These are phyloP conservation scores for Tiaroga cobitis DNA, from an alignment of 2,797 vertebrate genomes.

Conservation along the genomic window DNA sequence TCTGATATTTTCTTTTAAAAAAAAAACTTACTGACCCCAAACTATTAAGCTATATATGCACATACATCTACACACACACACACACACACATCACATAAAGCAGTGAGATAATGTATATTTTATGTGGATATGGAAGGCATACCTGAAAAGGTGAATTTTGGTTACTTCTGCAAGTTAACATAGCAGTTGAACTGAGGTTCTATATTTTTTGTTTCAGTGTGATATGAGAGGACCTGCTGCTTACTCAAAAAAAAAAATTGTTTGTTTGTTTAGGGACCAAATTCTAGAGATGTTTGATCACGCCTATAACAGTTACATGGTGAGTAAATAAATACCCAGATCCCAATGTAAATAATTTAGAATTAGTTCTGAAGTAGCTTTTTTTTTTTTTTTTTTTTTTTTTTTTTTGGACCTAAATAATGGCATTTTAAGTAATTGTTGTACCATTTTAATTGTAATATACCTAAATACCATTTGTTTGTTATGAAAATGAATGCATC, in stretches of 20 bases:
- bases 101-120: background rate
- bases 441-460: background rate
- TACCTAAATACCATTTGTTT: background rate
- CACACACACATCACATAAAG: background rate
- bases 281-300: conserved; percentile 87
- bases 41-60: background rate
- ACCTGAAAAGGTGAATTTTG: background rate
- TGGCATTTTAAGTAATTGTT: background rate
- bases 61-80: background rate
- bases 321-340: conserved; percentile 64
- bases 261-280: conserved; percentile 75
- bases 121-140: background rate
- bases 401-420: background rate
- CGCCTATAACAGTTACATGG: conserved; percentile 86
- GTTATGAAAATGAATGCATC: background rate
- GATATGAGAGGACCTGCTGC: background rate
- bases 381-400: background rate
- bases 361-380: background rate
- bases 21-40: background rate
- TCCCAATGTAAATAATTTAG: background rate
- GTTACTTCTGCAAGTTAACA: background rate
- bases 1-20: no score
- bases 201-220: background rate
- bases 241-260: background rate
- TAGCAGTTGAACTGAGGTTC: background rate